These are phyloP conservation scores for Carduelis carduelis DNA, from an alignment of 2,797 vertebrate species.

Conservation along the genomic window DNA sequence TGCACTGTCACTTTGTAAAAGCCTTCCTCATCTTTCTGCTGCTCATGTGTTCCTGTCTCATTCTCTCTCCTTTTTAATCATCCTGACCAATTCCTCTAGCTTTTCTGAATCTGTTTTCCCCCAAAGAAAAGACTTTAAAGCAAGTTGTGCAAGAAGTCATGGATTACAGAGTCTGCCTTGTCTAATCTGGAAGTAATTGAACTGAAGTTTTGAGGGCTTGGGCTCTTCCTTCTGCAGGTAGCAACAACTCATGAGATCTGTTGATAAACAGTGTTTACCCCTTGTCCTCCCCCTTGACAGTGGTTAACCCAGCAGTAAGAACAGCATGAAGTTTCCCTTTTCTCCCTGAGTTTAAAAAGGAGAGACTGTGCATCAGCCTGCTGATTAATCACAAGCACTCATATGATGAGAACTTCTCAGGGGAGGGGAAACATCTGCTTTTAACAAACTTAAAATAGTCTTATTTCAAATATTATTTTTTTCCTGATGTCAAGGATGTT, in stretches of 20 bases:
- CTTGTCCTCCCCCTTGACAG: neutral
- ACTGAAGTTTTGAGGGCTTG: neutral
- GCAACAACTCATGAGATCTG: neutral
- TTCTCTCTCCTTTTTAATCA: neutral
- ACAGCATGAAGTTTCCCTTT: neutral
- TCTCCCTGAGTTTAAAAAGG: neutral
- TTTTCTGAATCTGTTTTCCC: neutral
- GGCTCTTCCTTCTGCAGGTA: neutral
- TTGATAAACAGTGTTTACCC: neutral
- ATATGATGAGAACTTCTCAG: conserved; percentile 10
- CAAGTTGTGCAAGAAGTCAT: neutral
- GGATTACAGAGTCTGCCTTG: neutral
- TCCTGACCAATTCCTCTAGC: neutral
- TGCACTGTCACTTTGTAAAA: neutral
- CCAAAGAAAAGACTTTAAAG: neutral
- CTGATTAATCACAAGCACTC: conserved; percentile 17
- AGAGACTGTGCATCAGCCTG: neutral
- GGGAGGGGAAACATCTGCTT: neutral
- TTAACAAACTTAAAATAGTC: conserved; percentile 36
- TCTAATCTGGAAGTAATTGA: neutral
- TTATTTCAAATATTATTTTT: neutral
- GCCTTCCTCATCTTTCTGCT: neutral
- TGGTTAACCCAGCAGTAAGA: neutral
- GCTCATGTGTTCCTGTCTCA: neutral
- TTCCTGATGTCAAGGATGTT: neutral